phyloP scores from a whole-genome alignment of 2,113 vertebrate genomes.

The Seriola quinqueradiata region DNA sequence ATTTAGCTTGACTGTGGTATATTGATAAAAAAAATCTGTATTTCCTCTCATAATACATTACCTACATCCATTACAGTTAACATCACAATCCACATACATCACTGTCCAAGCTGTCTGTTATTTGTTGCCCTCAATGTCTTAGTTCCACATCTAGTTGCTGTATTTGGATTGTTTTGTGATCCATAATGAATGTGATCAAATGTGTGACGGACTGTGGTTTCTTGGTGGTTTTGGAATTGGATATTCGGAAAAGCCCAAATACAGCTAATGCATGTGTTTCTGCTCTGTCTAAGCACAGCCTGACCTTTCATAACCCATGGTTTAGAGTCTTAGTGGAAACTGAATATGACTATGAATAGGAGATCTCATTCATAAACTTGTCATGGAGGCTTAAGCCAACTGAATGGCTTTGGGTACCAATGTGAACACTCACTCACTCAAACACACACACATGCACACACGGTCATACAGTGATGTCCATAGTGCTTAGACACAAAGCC shows the following conservation, averaged over 20 bases:
- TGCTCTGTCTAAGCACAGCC: conserved; percentile 3
- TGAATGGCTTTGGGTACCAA: background rate
- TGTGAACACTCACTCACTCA: background rate
- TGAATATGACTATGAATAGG: conserved; percentile 7
- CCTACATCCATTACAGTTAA: background rate
- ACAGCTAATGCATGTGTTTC: background rate
- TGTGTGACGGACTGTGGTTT: background rate
- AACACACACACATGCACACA: background rate
- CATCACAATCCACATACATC: background rate
- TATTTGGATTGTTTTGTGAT: background rate
- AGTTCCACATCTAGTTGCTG: background rate
- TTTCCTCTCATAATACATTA: conserved; percentile 7
- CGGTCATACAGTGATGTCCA: background rate
- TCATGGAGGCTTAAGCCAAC: conserved; percentile 27
- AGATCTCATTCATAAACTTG: conserved; percentile 47
- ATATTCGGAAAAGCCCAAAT: background rate
- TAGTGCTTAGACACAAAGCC: background rate
- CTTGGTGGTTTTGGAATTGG: background rate
- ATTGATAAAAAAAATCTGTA: background rate
- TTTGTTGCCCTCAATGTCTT: background rate
- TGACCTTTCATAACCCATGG: conserved; percentile 4
- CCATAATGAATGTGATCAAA: background rate
- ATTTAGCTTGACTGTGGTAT: background rate
- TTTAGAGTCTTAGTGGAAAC: background rate
- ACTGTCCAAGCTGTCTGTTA: background rate